Conservation (phyloP, 2,113 vertebrate species). For the Myotis lucifugus region DNA sequence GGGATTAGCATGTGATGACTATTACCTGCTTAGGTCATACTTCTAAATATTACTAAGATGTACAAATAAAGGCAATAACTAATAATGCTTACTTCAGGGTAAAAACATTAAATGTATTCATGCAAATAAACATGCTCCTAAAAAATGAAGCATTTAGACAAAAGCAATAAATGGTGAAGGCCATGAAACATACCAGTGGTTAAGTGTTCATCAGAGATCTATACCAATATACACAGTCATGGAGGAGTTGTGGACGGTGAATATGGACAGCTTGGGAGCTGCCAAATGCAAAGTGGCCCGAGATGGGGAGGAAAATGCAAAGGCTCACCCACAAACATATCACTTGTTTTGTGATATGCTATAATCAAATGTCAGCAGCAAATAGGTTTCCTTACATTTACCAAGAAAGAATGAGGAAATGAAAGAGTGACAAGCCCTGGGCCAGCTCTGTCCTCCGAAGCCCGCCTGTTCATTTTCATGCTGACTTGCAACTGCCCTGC, state of each 20-base stretch:
- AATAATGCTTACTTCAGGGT: background rate
- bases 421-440: constrained; percentile 56
- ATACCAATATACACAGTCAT: no score
- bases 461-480: constrained; percentile 46
- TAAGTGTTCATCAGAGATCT: background rate
- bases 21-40: background rate
- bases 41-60: background rate
- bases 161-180: background rate
- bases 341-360: constrained; percentile 42
- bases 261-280: background rate
- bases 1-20: background rate
- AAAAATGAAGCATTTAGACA: background rate
- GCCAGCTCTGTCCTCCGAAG: constrained; percentile 63
- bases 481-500: constrained; percentile 28
- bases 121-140: background rate
- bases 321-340: background rate
- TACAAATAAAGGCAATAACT: background rate
- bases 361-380: constrained; percentile 65
- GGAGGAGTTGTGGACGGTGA: background rate
- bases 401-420: constrained; percentile 28
- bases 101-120: background rate
- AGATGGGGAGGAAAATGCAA: constrained; percentile 12
- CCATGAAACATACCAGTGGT: background rate
- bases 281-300: background rate
- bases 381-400: constrained; percentile 56